phyloP scores from a whole-genome alignment of 1,140 invertebrate genomes.

The silkworm (Bombyx mori) region ASM3026992v2 NC_085121.1:1579001-1579500 shows the following conservation, averaged over 20 bases:
- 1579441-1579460: no score
- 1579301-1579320: neutral
- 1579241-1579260: neutral
- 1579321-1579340: no score
- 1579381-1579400: no score
- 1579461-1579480: no score
- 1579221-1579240: neutral
- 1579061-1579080: constrained; percentile 93
- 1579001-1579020: constrained; percentile 97
- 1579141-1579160: constrained; percentile 81
- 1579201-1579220: constrained; percentile 48
- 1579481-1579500: no score
- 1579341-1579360: no score
- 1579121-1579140: constrained; percentile 97
- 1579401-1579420: no score
- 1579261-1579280: neutral
- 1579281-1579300: neutral
- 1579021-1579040: constrained; percentile 90
- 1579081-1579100: constrained; percentile 92
- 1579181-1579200: constrained; percentile 38
- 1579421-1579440: no score
- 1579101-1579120: constrained; percentile 86
- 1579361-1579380: no score
- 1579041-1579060: constrained; percentile 98
- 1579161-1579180: constrained; percentile 47